Conservation (phyloP, 2,888 invertebrate genomes). For the Metacarcinus magister region DNA sequence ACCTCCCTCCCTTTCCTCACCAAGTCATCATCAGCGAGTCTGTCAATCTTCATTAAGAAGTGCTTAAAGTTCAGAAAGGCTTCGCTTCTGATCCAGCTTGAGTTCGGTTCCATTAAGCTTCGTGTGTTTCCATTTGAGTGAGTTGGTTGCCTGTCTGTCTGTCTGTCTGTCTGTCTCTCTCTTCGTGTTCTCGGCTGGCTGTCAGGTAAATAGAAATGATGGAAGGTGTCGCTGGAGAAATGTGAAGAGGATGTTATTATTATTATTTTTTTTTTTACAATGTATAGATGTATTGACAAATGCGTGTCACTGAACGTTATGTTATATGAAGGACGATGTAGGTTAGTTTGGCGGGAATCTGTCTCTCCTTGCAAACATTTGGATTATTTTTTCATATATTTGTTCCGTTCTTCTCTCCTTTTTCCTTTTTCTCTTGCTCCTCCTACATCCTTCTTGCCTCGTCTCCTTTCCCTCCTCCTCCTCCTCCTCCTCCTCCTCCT, state of each 20-base stretch:
- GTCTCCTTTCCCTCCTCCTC: background rate
- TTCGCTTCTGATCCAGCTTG: background rate
- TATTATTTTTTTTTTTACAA: too few species aligned
- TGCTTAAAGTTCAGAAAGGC: background rate
- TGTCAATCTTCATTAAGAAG: conserved; percentile 26
- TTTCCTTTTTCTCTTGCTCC: background rate
- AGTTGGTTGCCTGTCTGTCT: background rate
- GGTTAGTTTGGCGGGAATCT: background rate
- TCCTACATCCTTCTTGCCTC: background rate
- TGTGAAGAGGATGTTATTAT: too few species aligned
- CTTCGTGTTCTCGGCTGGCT: too few species aligned
- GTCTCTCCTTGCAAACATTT: background rate
- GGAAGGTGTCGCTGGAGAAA: background rate
- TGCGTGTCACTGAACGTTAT: too few species aligned
- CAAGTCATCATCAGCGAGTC: background rate
- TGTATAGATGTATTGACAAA: too few species aligned
- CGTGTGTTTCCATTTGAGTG: background rate
- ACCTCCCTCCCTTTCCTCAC: background rate
- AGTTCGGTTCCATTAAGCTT: background rate
- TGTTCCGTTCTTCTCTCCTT: background rate
- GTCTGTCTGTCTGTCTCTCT: background rate
- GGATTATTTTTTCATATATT: background rate
- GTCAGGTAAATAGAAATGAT: background rate
- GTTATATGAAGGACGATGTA: too few species aligned
- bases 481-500: conserved; percentile 5